Conservation (phyloP, 2,113 vertebrate species). For the Aldabrachelys gigantea region DNA sequence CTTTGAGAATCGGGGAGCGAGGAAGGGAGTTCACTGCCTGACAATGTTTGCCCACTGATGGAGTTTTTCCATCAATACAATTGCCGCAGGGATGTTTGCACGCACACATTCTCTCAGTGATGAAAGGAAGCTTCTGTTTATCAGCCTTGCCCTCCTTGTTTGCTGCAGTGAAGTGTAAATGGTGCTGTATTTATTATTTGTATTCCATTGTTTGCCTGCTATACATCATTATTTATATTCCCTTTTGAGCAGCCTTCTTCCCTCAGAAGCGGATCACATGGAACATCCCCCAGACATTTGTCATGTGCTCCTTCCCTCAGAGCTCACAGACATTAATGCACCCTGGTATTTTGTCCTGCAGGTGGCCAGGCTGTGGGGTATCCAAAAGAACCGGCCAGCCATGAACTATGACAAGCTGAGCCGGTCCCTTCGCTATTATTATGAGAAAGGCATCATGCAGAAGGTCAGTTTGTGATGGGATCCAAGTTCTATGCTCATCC, state of each 20-base stretch:
- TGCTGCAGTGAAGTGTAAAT: not conserved
- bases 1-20: not conserved
- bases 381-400: slow-evolving; percentile 99
- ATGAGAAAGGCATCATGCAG: slow-evolving; percentile 99
- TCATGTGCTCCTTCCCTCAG: not conserved
- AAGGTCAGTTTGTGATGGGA: slow-evolving; percentile 82
- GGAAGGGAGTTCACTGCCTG: not conserved
- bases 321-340: accelerated
- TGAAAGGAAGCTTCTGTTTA: accelerated
- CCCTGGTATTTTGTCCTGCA: slow-evolving; percentile 58
- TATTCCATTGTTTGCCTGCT: not conserved
- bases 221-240: accelerated
- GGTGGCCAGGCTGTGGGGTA: slow-evolving; percentile 98
- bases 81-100: not conserved
- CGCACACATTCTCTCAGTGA: not conserved
- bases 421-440: slow-evolving; percentile 96
- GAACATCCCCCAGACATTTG: not conserved
- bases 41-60: not conserved
- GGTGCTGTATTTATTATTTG: not conserved
- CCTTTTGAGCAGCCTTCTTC: accelerated
- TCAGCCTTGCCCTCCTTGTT: not conserved
- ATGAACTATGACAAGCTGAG: slow-evolving; percentile 99
- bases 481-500: accelerated
- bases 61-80: not conserved
- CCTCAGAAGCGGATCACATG: not conserved